Base-by-base conservation (phyloP, 2,888 invertebrate species). In the Chrysomela aeneicollis region DNA sequence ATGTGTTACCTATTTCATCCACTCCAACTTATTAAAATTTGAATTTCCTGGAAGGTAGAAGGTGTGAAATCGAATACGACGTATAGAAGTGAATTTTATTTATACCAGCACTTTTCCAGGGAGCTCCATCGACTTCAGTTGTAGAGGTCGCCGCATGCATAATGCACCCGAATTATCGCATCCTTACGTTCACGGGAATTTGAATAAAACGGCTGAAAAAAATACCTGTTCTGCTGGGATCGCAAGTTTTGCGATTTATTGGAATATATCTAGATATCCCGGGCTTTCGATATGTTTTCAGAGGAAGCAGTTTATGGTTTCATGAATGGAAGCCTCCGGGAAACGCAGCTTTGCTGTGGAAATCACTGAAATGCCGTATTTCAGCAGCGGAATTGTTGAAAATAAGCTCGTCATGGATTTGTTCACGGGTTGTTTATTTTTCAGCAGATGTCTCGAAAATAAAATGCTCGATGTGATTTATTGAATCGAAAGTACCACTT, bases 161-260 rank as follows among this genome's bases (percentile, higher is more conserved):
- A 15, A 42, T 42, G 15, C n/a, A 42, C 15, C 42, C 2, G 42
- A 42, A 42, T 42, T 42, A 42, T 42, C 15, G 42, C 12, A 4
- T 15, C 2, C 42, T 42, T n/a, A 15, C 42, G 42, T 42, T 42
- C 42, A 54, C 18, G 35, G 15, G 35, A 12, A 19, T 37, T 32
- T 35, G 53, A 18, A 52, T 32, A 17, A 15, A 42, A 42, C n/a
- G 42, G 42, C 15, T 3, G 15, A 42, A 42, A 42, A 15, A 4
- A 42, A 42, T n/a, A 42, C 42, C 42, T 42, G 2, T 42, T 42
- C 42, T 15, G 15, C 15, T 15, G 15, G 15, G 15, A 42, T 42
- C 42, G 15, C 42, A 2, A 42, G 46, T 26, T 47, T 26, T 19
- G 42, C 12, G 46, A 57, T 57, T 57, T 57, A 57, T 57, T 46